Base-by-base conservation (phyloP, 2,888 invertebrate species). In the Didymodactylos carnosus region DNA sequence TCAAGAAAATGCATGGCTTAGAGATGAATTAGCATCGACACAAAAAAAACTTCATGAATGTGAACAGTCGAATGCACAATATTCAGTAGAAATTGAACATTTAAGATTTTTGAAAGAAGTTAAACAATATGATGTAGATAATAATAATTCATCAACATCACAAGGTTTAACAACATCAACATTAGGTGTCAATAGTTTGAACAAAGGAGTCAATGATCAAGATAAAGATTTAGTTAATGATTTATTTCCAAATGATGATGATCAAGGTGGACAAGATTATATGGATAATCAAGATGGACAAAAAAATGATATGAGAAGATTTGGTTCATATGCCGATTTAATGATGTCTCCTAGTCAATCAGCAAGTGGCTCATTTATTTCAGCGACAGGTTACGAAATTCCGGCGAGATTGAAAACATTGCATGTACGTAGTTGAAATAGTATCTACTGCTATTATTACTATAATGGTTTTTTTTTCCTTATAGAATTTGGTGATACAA, bases 401-500 rank as follows among this genome's bases (percentile, higher is more conserved):
- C 98, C 98, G 73, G 95, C 97, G 16, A 89, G 98, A 27, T 87
- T 98, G 78, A 89, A 95, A 78, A 99, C 98, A 0, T 87, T 98
- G 75, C 97, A 99, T 87, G n/a, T n/a, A n/a, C n/a, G n/a, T n/a
- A n/a, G n/a, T n/a, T n/a, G n/a, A n/a, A n/a, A n/a, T n/a, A n/a
- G n/a, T n/a, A n/a, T n/a, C n/a, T n/a, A n/a, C n/a, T n/a, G n/a
- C n/a, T n/a, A n/a, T n/a, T n/a, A n/a, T n/a, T n/a, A n/a, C n/a
- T n/a, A n/a, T n/a, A n/a, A n/a, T n/a, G n/a, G n/a, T n/a, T n/a
- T n/a, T n/a, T n/a, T n/a, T n/a, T n/a, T n/a, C n/a, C n/a, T n/a
- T n/a, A n/a, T n/a, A n/a, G n/a, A 99, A 99, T 86, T 87, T 99
- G 81, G 98, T 99, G 75, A 98, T 99, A 78, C 98, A 99, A 86